These are phyloP conservation scores for Lysandra coridon DNA, from an alignment of 2,888 invertebrate genomes.

Conservation along the genomic window DNA sequence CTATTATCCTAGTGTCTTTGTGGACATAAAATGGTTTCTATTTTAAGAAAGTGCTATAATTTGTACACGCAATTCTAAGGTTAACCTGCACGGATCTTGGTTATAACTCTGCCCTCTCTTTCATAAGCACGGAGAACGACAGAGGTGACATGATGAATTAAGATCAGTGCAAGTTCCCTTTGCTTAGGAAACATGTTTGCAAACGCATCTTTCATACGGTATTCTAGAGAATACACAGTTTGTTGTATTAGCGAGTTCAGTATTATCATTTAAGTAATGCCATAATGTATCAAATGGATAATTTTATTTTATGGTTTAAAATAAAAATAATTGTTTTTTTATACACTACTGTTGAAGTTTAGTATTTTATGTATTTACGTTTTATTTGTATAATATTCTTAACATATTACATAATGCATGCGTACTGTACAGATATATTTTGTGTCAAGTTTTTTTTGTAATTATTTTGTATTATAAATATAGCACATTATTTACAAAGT, in stretches of 20 bases:
- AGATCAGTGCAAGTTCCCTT: not conserved
- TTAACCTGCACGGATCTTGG: not conserved
- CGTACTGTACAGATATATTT: constrained; percentile 73
- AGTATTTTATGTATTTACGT: constrained; percentile 60
- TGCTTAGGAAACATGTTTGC: not conserved
- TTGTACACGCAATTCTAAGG: not conserved
- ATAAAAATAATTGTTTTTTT: constrained; percentile 57
- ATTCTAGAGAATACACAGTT: constrained; percentile 63
- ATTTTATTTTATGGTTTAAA: constrained; percentile 60
- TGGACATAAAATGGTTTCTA: not conserved
- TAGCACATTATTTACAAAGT: constrained; percentile 80
- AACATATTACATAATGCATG: constrained; percentile 67
- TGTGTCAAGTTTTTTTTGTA: constrained; percentile 77
- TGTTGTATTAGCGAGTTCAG: constrained; percentile 79
- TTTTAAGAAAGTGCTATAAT: not conserved
- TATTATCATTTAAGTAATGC: constrained; percentile 75
- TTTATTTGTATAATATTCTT: constrained; percentile 68
- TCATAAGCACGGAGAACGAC: not conserved
- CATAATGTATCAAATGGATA: constrained; percentile 76
- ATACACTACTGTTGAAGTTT: constrained; percentile 58
- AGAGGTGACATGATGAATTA: not conserved
- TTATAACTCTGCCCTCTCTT: not conserved
- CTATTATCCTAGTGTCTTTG: not conserved
- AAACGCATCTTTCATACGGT: constrained; percentile 22
- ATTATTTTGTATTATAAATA: constrained; percentile 80